Evolutionary conservation across 2,888 invertebrate genomes (phyloP), one percentile per base, ranked within the genome.

Genomic region (Trissolcus brochymenae): DNA sequence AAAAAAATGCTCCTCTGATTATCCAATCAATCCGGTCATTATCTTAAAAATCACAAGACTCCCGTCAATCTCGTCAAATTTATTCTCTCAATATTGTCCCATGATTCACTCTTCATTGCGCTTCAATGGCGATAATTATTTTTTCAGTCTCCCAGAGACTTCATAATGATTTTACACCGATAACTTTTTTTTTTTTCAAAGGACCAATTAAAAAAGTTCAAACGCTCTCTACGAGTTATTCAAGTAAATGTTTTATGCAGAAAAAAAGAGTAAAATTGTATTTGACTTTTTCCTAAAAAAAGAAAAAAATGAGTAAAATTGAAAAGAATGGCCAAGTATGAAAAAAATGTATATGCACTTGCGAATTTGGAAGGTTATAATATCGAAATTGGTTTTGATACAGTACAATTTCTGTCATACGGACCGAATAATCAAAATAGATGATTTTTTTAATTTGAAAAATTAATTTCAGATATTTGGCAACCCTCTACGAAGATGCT

Each of bases 121-220:
- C 59, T 74, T 59, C 53, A 64, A 75, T 68, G 54, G 54, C 43
- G 59, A 75, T 68, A 68, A 75, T 75, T 75, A 64, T 64, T 75
- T 75, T 67, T 29, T 9, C 29, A 29, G 50, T 25, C 59, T 55
- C 49, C 29, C 50, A 21, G 14, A n/a, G 41, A 29, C 19, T 55
- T 61, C 29, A 21, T 68, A 59, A 75, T 68, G 59, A 75, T 65
- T 76, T 76, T 60, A 70, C 55, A 65, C 51, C 65, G 53, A 57
- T 61, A 75, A 70, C 67, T n/a, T 16, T 46, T 46, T 46, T 46
- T 76, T 76, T 76, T 68, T 75, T 60, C 54, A 29, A 62, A 43
- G 56, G 51, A 68, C 67, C 75, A 68, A 75, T 75, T 75, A 75
- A 68, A 75, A 74, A 75, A 59, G 56, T 68, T 68, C 61, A 74